These are phyloP conservation scores for Rattus norvegicus DNA, from an alignment of 2,113 vertebrate species.

Conservation along the genomic window DNA sequence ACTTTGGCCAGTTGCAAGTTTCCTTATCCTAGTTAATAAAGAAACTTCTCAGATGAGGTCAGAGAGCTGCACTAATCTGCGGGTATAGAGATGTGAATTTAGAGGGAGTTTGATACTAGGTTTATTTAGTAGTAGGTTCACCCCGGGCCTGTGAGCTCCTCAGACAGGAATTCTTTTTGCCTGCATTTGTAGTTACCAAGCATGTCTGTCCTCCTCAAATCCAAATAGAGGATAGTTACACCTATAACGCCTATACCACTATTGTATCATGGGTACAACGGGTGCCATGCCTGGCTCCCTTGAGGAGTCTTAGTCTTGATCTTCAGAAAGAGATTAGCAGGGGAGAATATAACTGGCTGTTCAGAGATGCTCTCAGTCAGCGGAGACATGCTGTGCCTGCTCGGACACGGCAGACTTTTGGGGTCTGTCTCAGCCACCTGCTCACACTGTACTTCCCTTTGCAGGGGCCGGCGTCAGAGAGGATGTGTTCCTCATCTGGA, in stretches of 20 bases:
- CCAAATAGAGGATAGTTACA: background rate
- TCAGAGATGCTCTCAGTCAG: constrained; percentile 19
- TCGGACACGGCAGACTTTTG: background rate
- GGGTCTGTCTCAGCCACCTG: accelerated
- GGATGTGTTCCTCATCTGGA: constrained; percentile 90
- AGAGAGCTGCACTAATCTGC: background rate
- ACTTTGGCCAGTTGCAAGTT: background rate
- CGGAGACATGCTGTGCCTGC: background rate
- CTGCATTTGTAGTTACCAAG: background rate
- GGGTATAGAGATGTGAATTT: background rate
- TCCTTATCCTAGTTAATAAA: background rate
- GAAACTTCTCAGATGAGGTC: background rate
- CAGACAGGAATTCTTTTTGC: background rate
- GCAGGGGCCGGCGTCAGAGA: constrained; percentile 86
- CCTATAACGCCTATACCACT: background rate
- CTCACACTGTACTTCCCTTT: constrained; percentile 38
- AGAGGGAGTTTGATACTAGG: background rate
- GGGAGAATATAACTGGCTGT: background rate
- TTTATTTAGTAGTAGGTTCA: background rate
- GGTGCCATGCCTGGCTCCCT: too few relatives aligned
- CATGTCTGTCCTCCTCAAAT: background rate
- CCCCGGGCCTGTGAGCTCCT: background rate
- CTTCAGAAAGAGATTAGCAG: constrained; percentile 14
- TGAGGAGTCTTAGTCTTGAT: background rate
- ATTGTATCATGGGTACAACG: background rate